phyloP scores from a whole-genome alignment of 2,113 vertebrate species.

The Phaetusa simplex region DNA sequence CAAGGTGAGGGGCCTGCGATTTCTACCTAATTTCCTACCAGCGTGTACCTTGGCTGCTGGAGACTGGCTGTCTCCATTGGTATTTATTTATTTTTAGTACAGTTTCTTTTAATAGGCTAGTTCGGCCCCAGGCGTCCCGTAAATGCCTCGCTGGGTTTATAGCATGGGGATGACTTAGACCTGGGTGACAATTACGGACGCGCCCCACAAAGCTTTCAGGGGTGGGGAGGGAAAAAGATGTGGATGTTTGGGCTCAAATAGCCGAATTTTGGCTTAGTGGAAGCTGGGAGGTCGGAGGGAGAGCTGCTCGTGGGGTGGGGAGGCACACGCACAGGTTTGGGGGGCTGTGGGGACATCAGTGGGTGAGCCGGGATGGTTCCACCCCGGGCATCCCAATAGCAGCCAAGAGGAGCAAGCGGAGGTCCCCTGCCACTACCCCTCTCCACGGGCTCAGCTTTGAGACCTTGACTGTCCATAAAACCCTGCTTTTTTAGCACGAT shows the following conservation, averaged over 20 bases:
- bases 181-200: background rate
- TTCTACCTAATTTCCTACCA: background rate
- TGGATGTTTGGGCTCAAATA: background rate
- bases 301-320: background rate
- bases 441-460: background rate
- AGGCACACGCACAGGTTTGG: rapidly evolving
- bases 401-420: background rate
- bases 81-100: background rate
- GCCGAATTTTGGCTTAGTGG: background rate
- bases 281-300: background rate
- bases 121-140: rapidly evolving
- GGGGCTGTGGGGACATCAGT: background rate
- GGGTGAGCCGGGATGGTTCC: background rate
- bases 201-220: rapidly evolving
- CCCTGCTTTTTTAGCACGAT: rapidly evolving
- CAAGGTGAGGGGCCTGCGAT: conserved; percentile 72
- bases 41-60: background rate
- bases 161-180: rapidly evolving
- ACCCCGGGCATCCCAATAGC: rapidly evolving
- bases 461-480: rapidly evolving
- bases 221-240: background rate
- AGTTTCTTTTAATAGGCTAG: background rate
- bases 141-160: background rate
- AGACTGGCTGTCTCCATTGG: background rate
- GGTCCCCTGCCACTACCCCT: background rate